Conservation (phyloP, 1,140 invertebrate genomes). For the Aporrectodea caliginosa region DNA sequence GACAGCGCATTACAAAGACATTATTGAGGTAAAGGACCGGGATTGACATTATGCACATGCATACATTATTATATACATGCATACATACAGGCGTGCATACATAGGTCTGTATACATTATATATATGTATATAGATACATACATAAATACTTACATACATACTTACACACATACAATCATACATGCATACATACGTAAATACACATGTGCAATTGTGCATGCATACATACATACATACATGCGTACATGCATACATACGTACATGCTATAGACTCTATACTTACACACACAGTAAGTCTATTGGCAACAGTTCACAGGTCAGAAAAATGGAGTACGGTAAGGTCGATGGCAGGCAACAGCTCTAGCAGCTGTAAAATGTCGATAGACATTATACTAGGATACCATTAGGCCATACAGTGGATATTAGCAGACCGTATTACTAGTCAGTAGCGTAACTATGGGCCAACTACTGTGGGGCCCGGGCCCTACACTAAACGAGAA, state of each 20-base stretch:
- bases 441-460: no score
- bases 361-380: no score
- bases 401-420: no score
- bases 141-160: conserved; percentile 7
- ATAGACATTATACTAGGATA: no score
- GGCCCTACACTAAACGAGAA: no score
- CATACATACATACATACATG: conserved; percentile 4
- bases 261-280: neutral
- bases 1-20: neutral
- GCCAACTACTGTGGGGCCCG: no score
- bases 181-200: conserved; percentile 1
- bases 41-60: neutral
- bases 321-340: no score
- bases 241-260: neutral
- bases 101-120: neutral
- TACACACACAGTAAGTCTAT: neutral
- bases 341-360: no score
- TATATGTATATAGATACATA: neutral
- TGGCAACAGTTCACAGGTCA: no score
- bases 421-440: no score
- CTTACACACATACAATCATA: neutral
- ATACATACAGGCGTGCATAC: neutral
- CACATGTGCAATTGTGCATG: neutral
- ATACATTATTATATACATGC: neutral
- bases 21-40: neutral